Percentiles rank a stretch among this genome's conserved stretches.
Conservation (phyloP, 1,140 invertebrate genomes). For the Zaprionus nigranus region DNA sequence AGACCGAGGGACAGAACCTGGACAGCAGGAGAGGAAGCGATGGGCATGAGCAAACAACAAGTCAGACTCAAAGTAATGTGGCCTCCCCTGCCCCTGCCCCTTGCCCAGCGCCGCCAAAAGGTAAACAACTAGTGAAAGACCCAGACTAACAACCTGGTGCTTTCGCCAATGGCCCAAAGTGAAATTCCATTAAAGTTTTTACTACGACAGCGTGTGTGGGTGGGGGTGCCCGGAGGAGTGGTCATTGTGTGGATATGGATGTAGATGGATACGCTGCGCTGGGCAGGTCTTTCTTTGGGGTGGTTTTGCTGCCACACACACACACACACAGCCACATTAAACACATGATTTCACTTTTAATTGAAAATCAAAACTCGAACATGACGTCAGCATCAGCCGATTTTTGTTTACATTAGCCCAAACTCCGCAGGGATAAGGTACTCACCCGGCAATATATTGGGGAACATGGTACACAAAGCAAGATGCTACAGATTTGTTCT, state of each 20-base stretch:
- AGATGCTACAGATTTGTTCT: neutral
- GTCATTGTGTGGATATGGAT: constrained; percentile 33
- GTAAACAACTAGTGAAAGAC: constrained; percentile 69
- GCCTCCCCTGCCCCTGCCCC: constrained; percentile 6
- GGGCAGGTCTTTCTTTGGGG: neutral
- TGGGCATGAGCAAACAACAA: constrained; percentile 58
- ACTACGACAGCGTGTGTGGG: constrained; percentile 37
- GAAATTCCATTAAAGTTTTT: constrained; percentile 82
- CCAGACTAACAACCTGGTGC: constrained; percentile 44
- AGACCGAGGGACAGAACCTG: constrained; percentile 95
- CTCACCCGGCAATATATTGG: neutral
- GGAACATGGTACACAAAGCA: constrained; percentile 1
- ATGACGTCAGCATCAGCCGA: constrained; percentile 72
- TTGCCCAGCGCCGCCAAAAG: constrained; percentile 44
- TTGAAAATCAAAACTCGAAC: constrained; percentile 82
- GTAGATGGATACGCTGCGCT: constrained; percentile 2
- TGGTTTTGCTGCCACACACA: constrained; percentile 12
- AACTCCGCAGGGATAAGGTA: neutral
- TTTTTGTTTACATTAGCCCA: constrained; percentile 75
- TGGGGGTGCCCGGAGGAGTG: constrained; percentile 46
- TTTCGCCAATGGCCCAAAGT: constrained; percentile 28
- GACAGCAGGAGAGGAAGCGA: constrained; percentile 3
- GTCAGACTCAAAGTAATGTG: constrained; percentile 61
- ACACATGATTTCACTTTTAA: constrained; percentile 84
- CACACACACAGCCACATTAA: constrained; percentile 62